These are phyloP conservation scores for Albula glossodonta DNA, from an alignment of 2,113 vertebrate genomes.

Conservation along the genomic window DNA sequence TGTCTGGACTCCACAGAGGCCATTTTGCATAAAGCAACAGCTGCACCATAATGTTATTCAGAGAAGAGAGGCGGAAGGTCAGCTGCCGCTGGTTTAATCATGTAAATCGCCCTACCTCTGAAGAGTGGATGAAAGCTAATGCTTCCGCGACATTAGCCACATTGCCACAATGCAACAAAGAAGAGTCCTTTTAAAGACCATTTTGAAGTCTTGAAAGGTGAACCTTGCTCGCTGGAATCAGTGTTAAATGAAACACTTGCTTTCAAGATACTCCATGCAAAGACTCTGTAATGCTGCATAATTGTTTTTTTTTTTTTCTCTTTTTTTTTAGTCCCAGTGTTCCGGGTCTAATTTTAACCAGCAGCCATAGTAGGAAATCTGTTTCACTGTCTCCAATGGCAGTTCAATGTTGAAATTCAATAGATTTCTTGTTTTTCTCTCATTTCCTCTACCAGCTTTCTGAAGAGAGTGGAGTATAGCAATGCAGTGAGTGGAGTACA, in stretches of 20 bases:
- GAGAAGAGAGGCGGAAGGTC: slow-evolving; percentile 57
- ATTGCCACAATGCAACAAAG: slow-evolving; percentile 8
- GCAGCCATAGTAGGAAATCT: too few relatives aligned
- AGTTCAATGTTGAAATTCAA: too few relatives aligned
- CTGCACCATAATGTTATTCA: slow-evolving; percentile 53
- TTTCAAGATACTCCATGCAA: slow-evolving; percentile 37
- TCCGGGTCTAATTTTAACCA: neutral
- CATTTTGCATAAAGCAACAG: slow-evolving; percentile 66
- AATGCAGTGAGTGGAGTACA: neutral
- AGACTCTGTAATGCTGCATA: slow-evolving; percentile 41
- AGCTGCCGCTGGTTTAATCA: slow-evolving; percentile 68
- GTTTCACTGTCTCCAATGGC: too few relatives aligned
- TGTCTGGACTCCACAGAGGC: slow-evolving; percentile 54
- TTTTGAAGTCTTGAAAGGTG: slow-evolving; percentile 43
- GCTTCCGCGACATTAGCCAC: slow-evolving; percentile 26
- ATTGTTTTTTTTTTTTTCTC: neutral
- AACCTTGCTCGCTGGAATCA: slow-evolving; percentile 33
- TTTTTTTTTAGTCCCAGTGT: neutral
- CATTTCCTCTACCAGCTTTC: too few relatives aligned
- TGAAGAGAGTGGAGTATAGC: too few relatives aligned
- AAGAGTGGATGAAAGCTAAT: slow-evolving; percentile 56
- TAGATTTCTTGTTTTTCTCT: too few relatives aligned
- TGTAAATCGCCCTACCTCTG: slow-evolving; percentile 63
- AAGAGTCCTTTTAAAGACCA: slow-evolving; percentile 28
- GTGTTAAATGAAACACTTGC: slow-evolving; percentile 15